These are phyloP conservation scores for Thinocorus orbignyianus DNA, from an alignment of 2,113 vertebrate species.

Conservation along the genomic window DNA sequence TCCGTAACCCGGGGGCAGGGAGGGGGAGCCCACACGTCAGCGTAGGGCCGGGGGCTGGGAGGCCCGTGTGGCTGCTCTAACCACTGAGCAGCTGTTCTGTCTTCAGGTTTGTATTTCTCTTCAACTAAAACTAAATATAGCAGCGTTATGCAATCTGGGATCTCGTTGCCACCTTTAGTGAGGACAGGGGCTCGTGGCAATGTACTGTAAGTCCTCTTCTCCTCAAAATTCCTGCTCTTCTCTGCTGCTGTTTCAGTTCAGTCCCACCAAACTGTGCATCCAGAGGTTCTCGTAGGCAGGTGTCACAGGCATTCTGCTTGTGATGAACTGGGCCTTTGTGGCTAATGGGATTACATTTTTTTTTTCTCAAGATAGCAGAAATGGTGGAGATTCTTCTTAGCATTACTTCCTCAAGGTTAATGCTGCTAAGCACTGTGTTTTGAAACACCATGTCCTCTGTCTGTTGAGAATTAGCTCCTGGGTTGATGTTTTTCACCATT, in stretches of 20 bases:
- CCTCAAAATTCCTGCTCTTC: neutral
- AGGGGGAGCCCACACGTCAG: neutral
- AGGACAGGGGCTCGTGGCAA: neutral
- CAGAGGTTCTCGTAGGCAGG: neutral
- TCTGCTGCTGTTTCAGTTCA: neutral
- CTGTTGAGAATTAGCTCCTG: neutral
- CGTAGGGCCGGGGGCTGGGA: neutral
- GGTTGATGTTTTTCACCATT: neutral
- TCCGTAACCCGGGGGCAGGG: neutral
- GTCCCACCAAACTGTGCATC: neutral
- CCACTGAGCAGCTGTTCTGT: neutral
- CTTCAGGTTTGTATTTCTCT: neutral
- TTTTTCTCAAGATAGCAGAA: neutral
- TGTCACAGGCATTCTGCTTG: neutral
- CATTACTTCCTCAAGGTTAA: neutral
- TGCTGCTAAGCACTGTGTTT: constrained; percentile 7
- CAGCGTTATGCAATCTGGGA: constrained; percentile 33
- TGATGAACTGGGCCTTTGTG: neutral
- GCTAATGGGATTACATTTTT: neutral
- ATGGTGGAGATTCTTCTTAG: constrained; percentile 19
- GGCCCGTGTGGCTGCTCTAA: neutral
- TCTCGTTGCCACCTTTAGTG: neutral
- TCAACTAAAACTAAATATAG: neutral
- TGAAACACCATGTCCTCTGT: neutral
- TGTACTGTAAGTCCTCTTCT: neutral